Evolutionary conservation across 2,113 vertebrate genomes (phyloP).

Genomic region (Salvelinus sp.): DNA sequence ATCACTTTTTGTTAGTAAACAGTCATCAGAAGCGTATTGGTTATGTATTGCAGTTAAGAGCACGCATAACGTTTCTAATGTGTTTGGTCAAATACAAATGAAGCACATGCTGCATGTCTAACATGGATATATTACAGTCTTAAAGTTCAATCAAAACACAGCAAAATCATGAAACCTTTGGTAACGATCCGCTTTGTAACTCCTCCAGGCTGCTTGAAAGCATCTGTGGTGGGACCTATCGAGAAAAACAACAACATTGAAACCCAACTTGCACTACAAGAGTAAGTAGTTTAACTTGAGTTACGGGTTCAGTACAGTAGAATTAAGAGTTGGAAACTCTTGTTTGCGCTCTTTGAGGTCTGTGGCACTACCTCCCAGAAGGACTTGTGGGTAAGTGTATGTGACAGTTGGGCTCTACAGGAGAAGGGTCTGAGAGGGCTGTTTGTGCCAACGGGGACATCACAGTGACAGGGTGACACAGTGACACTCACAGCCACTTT

Average conservation of each 20-base stretch:
- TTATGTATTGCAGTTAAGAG: neutral
- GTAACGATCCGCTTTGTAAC: slow-evolving; percentile 82
- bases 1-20: neutral
- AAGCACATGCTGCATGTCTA: too few species aligned
- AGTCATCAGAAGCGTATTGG: neutral
- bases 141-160: neutral
- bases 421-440: neutral
- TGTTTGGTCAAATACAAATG: too few species aligned
- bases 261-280: neutral
- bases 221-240: slow-evolving; percentile 78
- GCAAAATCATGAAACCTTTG: slow-evolving; percentile 77
- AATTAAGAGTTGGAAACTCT: neutral
- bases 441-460: slow-evolving; percentile 11
- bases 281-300: neutral
- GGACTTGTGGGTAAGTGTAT: slow-evolving; percentile 4
- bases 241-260: slow-evolving; percentile 8
- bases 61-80: neutral
- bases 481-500: neutral
- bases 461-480: slow-evolving; percentile 4
- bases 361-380: neutral
- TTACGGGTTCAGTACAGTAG: neutral
- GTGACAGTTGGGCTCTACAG: slow-evolving; percentile 18
- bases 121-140: too few species aligned
- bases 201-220: slow-evolving; percentile 93
- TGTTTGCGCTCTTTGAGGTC: neutral